Evolutionary conservation across 2,113 vertebrate genomes (phyloP), one percentile per base, ranked within the genome.

Genomic region (Eonycteris spelaea): DNA sequence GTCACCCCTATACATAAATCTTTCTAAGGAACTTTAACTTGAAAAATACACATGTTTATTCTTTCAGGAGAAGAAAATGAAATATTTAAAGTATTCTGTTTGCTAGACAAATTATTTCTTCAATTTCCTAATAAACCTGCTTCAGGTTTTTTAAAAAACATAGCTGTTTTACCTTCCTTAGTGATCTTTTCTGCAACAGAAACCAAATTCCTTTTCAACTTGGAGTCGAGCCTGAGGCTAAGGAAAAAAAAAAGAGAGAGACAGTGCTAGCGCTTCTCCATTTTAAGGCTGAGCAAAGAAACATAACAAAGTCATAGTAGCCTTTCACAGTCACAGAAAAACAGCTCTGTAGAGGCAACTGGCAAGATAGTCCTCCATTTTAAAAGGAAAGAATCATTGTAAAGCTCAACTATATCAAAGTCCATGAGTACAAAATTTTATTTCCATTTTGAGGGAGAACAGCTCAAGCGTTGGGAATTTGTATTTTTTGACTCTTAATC

Each of bases 161-260:
- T 15, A 68, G 22, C 43, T 87, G 35, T 68, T 95, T 98, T 98
- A 98, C 98, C 98, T 97, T 13, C 4, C 89, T 94, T 97, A 97
- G 83, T 98, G 87, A 96, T 97, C 92, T 92, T 95, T 91, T 70
- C 65, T 97, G 88, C 16, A 94, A 87, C 35, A 96, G 92, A 96
- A 93, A 84, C 96, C 88, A 94, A 96, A 87, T 65, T 98, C 96
- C 73, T 97, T 97, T 86, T 96, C 97, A 95, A 57, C 11, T 65
- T 78, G 94, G 26, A 57, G 88, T 95, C 90, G 93, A 91, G 86
- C 26, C 71, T 96, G 91, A 97, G 83, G 35, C 97, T 98, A 83
- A 90, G 96, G 74, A 96, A 87, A 97, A 95, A 94, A 51, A 82
- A 18, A 87, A 35, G 83, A 87, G 6, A 70, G 14, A 93, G 2